These are phyloP conservation scores for Scaptomyza polygonia DNA, from an alignment of 2,888 invertebrate genomes.

Conservation along the genomic window DNA sequence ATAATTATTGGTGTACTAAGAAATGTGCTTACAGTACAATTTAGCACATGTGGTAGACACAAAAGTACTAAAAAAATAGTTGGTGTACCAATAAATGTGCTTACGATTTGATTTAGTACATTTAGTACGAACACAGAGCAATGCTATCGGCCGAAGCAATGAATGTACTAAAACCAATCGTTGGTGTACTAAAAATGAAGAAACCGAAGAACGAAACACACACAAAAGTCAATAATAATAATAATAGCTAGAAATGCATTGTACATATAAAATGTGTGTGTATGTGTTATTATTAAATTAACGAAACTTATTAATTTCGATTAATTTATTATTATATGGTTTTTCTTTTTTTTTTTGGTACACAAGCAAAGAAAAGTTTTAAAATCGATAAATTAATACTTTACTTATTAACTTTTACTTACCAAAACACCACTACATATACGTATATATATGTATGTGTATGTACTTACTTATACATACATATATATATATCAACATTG, in stretches of 20 bases:
- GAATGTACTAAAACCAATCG: no score
- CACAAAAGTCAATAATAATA: conserved; percentile 3
- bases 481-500: conserved; percentile 67
- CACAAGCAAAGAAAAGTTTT: no score
- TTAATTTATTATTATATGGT: neutral
- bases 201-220: conserved; percentile 9
- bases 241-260: conserved; percentile 44
- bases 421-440: conserved; percentile 5
- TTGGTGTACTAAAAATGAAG: neutral
- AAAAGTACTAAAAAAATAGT: no score
- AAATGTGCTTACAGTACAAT: neutral
- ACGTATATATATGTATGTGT: conserved; percentile 16
- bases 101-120: neutral
- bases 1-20: no score
- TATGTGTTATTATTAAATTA: conserved; percentile 38
- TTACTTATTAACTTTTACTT: no score
- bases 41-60: neutral
- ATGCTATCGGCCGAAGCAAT: no score
- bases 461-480: conserved; percentile 44
- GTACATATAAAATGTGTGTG: conserved; percentile 59
- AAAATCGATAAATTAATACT: no score
- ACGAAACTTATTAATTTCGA: conserved; percentile 18
- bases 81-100: no score
- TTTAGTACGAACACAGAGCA: no score
- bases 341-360: conserved; percentile 4